Evolutionary conservation across 2,113 vertebrate species (phyloP).

Genomic region (Pseudolaguvia tuberculata): DNA sequence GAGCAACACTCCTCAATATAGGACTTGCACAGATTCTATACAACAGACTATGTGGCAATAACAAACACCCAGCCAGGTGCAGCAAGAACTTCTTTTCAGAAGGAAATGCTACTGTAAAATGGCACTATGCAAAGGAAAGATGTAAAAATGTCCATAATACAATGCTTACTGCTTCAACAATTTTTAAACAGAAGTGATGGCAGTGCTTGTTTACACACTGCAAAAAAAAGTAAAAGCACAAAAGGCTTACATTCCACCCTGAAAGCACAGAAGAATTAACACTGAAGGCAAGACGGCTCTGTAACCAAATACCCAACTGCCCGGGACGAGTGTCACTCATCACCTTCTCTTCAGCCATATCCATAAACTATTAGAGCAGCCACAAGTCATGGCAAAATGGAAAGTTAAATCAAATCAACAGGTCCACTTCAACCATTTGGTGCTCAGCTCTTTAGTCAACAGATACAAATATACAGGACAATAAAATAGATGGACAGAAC

Average conservation of each 20-base stretch:
- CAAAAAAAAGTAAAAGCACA: neutral
- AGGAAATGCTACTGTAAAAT: constrained; percentile 39
- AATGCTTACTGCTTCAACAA: constrained; percentile 8
- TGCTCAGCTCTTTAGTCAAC: constrained; percentile 37
- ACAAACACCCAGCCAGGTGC: constrained; percentile 28
- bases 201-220: constrained; percentile 13
- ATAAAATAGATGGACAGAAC: constrained; percentile 34
- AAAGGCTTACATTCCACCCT: constrained; percentile 7
- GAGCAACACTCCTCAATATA: constrained; percentile 53
- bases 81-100: constrained; percentile 25
- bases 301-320: constrained; percentile 7
- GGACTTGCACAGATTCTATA: constrained; percentile 41
- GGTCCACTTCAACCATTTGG: constrained; percentile 39
- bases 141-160: constrained; percentile 28
- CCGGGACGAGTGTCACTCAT: neutral
- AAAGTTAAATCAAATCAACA: constrained; percentile 36
- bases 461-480: constrained; percentile 28
- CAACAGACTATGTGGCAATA: constrained; percentile 36
- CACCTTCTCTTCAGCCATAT: constrained; percentile 3
- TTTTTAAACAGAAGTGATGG: neutral
- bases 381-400: constrained; percentile 30
- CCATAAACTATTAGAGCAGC: constrained; percentile 34
- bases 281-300: constrained; percentile 8
- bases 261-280: constrained; percentile 22
- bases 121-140: constrained; percentile 41